These are phyloP conservation scores for Bovichtus variegatus DNA, from an alignment of 2,797 vertebrate species.

Conservation along the genomic window DNA sequence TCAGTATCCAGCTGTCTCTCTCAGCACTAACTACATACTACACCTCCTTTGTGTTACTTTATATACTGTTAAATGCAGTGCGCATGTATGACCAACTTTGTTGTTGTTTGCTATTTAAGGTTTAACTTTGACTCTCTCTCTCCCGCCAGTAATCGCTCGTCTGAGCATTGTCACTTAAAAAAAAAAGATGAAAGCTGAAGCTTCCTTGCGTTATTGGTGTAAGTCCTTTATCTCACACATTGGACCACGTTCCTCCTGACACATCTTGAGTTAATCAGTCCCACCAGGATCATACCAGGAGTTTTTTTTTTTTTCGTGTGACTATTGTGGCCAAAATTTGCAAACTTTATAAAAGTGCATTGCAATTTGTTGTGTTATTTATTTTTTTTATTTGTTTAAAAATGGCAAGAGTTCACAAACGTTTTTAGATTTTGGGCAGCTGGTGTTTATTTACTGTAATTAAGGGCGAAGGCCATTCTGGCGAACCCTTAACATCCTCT, in stretches of 20 bases:
- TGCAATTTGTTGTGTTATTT: too few species aligned
- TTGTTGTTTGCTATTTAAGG: neutral
- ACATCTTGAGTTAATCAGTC: conserved; percentile 76
- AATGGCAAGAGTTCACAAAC: too few species aligned
- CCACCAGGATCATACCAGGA: conserved; percentile 35
- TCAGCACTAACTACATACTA: neutral
- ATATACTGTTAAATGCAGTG: neutral
- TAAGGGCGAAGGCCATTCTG: too few species aligned
- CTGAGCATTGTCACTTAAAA: conserved; percentile 50
- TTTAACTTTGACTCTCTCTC: conserved; percentile 9
- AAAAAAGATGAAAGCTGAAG: conserved; percentile 15
- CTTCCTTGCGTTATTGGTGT: conserved; percentile 61
- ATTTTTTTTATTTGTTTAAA: too few species aligned
- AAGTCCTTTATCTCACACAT: conserved; percentile 67
- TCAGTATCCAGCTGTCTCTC: conserved; percentile 44
- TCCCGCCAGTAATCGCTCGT: conserved; percentile 6
- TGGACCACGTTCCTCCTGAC: conserved; percentile 67
- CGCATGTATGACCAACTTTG: neutral
- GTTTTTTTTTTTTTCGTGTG: neutral
- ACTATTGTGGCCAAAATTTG: neutral
- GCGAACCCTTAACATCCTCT: too few species aligned
- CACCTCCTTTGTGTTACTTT: neutral
- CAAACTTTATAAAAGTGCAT: too few species aligned
- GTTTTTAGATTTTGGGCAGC: too few species aligned
- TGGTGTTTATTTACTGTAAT: too few species aligned